Evolutionary conservation across 1,140 invertebrate genomes (phyloP).

Genomic region (Heliconius eleuchia): DNA sequence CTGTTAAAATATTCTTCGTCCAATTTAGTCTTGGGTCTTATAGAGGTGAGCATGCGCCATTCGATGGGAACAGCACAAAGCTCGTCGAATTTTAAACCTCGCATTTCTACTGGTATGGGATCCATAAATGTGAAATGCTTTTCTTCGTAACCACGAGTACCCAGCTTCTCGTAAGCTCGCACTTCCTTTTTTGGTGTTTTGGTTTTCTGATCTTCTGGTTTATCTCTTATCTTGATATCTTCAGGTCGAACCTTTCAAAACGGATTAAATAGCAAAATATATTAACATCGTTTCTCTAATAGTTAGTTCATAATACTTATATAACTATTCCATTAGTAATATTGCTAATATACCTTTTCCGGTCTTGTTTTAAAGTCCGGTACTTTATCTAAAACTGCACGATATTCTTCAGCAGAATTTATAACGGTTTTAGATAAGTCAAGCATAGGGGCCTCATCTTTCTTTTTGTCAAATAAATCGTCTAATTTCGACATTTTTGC

Average conservation of each 20-base stretch:
- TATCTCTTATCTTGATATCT: conserved; percentile 86
- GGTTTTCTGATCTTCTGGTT: conserved; percentile 84
- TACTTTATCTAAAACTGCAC: conserved; percentile 90
- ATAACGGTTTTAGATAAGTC: conserved; percentile 91
- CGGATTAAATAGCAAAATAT: neutral
- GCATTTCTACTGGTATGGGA: conserved; percentile 92
- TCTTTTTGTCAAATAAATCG: conserved; percentile 91
- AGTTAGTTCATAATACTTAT: neutral
- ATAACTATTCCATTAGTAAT: neutral
- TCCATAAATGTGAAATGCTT: conserved; percentile 87
- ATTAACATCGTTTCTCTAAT: neutral
- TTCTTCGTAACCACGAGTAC: conserved; percentile 78
- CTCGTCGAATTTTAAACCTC: conserved; percentile 88
- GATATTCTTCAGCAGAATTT: conserved; percentile 90
- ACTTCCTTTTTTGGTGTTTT: conserved; percentile 86
- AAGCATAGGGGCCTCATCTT: conserved; percentile 90
- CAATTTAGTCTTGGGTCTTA: conserved; percentile 89
- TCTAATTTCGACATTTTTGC: conserved; percentile 86
- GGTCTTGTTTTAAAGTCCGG: conserved; percentile 94
- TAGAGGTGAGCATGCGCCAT: conserved; percentile 95
- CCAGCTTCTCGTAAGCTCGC: conserved; percentile 79
- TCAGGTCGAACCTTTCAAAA: conserved; percentile 81
- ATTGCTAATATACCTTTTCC: conserved; percentile 85
- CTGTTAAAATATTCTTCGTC: conserved; percentile 95
- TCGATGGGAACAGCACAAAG: conserved; percentile 93